Evolutionary conservation across 2,797 vertebrate species (phyloP), one percentile per base, ranked within the genome.

Genomic region (Enteromius afrohamiltoni): DNA sequence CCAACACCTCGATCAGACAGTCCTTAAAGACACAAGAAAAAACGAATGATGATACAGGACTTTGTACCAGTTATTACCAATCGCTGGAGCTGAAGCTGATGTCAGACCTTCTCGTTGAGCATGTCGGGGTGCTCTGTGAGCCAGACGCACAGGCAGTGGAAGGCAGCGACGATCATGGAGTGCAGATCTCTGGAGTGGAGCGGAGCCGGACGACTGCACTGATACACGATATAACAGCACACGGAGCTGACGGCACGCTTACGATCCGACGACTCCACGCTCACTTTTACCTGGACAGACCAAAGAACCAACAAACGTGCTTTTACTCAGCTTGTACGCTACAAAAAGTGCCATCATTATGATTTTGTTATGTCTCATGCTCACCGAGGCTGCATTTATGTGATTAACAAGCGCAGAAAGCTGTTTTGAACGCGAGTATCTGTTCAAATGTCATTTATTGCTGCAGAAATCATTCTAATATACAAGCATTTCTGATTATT

Each of bases 141-240:
- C 97, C 97, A 98, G 45, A 96, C 94, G 3, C 96, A 98, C 45
- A 98, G 95, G 90, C 97, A 98, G 92, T 95, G 94, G 91, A 98
- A 98, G 4, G 97, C 97, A 1, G 96, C 97, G 0, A 98, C 96
- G 0, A 98, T 98, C 96, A 97, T 97, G 88, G 97, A 98, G 93
- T 98, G 97, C 26, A 98, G 95, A 85, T 98, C 97, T 6, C 96
- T 93, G 80, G 97, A 98, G 93, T 98, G 97, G 62, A 96, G 94
- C 0, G 96, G 97, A 26, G 97, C 97, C 0, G 97, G 97, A 16
- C 97, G 96, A 85, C 96, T 96, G 91, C 97, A 98, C 92, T 98
- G 97, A 89, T 96, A 96, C 68, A 97, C 96, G 0, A 98, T 98
- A 87, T 96, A 97, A 84, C 93, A 89, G 83, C 97, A 98, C 42